Evolutionary conservation across 1,140 invertebrate genomes (phyloP).

Genomic region (Vollenhovia emeryi): DNA sequence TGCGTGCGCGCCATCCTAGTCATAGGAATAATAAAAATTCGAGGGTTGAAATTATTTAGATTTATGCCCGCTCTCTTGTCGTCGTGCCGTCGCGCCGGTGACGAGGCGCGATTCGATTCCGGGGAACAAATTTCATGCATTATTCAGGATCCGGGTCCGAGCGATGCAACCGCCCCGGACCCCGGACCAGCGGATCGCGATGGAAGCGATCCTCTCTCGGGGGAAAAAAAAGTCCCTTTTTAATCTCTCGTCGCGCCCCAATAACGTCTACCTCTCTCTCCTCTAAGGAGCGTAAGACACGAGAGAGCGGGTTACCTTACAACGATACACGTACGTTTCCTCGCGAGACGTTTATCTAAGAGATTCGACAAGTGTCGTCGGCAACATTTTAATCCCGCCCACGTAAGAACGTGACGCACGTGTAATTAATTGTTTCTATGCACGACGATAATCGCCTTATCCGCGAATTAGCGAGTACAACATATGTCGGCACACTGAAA

Average conservation of each 20-base stretch:
- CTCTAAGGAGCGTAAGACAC: conserved; percentile 42
- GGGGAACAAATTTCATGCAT: conserved; percentile 84
- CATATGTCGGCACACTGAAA: conserved; percentile 46
- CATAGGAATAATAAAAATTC: conserved; percentile 81
- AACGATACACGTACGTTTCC: neutral
- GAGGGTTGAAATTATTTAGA: conserved; percentile 84
- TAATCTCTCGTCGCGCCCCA: conserved; percentile 77
- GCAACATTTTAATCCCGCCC: conserved; percentile 34
- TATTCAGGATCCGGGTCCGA: conserved; percentile 78
- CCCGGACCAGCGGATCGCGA: too few relatives aligned
- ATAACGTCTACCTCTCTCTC: conserved; percentile 49
- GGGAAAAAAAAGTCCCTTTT: conserved; percentile 71
- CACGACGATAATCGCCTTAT: conserved; percentile 76
- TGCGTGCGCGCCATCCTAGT: conserved; percentile 61
- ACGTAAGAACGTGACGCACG: conserved; percentile 16
- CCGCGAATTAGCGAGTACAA: conserved; percentile 69
- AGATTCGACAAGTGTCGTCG: conserved; percentile 6
- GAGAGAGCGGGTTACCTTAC: neutral
- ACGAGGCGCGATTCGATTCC: conserved; percentile 82
- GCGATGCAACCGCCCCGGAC: conserved; percentile 74
- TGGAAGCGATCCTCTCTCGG: conserved; percentile 77
- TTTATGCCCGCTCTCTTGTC: conserved; percentile 83
- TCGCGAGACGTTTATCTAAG: too few relatives aligned
- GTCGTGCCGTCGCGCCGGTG: conserved; percentile 71
- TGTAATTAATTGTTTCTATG: conserved; percentile 61